phyloP scores from a whole-genome alignment of 1,140 invertebrate species.

The Yoshiicerus persimilis region DNA sequence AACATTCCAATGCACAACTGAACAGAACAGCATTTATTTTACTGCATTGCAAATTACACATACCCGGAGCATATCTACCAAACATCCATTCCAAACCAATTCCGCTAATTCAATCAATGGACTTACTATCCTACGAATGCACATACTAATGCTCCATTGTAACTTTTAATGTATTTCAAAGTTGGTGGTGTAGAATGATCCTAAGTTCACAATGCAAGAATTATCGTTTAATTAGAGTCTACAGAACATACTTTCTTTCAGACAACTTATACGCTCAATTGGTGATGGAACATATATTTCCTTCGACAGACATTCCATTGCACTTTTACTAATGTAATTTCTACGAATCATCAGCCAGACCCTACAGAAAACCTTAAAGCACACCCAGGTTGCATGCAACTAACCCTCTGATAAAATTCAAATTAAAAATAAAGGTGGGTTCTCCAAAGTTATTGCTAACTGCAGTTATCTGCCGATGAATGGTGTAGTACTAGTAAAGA shows the following conservation, averaged over 20 bases:
- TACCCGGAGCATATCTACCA: background rate
- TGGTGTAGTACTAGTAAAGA: too few relatives aligned
- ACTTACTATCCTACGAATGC: background rate
- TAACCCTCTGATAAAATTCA: too few relatives aligned
- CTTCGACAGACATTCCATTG: background rate
- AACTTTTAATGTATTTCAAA: background rate
- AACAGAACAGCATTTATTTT: background rate
- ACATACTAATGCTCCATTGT: background rate
- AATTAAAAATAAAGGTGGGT: too few relatives aligned
- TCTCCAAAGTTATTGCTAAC: too few relatives aligned
- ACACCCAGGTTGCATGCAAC: too few relatives aligned
- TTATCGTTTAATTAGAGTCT: background rate
- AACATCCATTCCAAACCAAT: background rate
- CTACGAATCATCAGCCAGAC: too few relatives aligned
- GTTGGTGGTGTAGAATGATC: background rate
- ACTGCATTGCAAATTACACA: background rate
- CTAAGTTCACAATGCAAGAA: background rate
- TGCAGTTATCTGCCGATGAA: too few relatives aligned
- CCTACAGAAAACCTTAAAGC: too few relatives aligned
- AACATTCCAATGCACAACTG: background rate
- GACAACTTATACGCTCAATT: background rate
- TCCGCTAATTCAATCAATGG: background rate
- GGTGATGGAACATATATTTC: background rate
- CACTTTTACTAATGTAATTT: background rate
- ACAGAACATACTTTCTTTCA: background rate